Percentiles rank a stretch among this genome's conserved stretches.
Conservation (phyloP, 2,888 invertebrate genomes). For the Mongoloraphidia duomilia region DNA sequence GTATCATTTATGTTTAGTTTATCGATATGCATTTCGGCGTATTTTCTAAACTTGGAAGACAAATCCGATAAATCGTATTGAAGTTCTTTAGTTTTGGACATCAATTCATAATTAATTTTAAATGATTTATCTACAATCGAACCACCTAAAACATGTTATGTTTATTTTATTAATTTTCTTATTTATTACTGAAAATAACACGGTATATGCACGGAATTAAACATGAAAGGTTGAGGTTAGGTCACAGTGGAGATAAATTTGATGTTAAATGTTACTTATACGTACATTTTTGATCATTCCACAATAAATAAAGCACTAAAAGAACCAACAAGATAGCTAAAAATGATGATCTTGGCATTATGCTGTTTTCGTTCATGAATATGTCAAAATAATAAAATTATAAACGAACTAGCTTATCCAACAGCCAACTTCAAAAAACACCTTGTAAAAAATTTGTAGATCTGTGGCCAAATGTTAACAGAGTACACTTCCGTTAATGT, state of each 20-base stretch:
- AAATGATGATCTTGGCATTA: not conserved
- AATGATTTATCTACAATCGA: too few relatives aligned
- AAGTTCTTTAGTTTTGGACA: constrained; percentile 1
- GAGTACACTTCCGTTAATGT: too few relatives aligned
- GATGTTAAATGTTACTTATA: not conserved
- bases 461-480: too few relatives aligned
- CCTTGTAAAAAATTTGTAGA: too few relatives aligned
- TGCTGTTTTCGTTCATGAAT: too few relatives aligned
- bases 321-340: not conserved
- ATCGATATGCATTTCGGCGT: constrained; percentile 9
- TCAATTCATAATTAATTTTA: not conserved
- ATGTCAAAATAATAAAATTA: too few relatives aligned
- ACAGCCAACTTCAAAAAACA: too few relatives aligned
- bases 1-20: constrained; percentile 37
- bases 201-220: not conserved
- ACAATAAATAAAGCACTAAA: constrained; percentile 1
- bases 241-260: not conserved
- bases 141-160: too few relatives aligned
- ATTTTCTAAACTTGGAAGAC: not conserved
- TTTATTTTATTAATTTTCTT: not conserved
- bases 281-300: constrained; percentile 3
- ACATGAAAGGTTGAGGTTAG: not conserved
- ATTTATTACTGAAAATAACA: too few relatives aligned
- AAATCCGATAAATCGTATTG: constrained; percentile 4
- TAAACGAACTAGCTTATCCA: too few relatives aligned